A percentile compares a stretch with the other conserved stretches of the same genome.
These are phyloP conservation scores for Syrphus vitripennis DNA, from an alignment of 2,888 invertebrate genomes.

Conservation along the genomic window DNA sequence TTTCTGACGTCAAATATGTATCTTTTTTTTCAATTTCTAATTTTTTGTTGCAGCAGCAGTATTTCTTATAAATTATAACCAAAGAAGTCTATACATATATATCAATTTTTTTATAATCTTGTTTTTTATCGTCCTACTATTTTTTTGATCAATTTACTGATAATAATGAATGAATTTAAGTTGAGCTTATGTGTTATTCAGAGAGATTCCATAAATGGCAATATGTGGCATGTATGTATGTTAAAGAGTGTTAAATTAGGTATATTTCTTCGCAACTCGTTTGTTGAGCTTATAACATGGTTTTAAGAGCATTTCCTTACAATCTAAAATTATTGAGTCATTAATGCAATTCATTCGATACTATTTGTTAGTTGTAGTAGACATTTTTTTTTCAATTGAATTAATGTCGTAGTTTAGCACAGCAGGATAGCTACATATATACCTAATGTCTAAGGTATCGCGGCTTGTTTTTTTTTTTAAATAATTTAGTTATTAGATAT, in stretches of 20 bases:
- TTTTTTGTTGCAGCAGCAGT: background rate
- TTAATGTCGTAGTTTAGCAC: background rate
- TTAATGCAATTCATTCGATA: conserved; percentile 23
- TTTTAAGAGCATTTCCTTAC: background rate
- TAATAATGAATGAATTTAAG: conserved; percentile 2
- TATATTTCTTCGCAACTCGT: no score
- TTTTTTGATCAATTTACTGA: conserved; percentile 2
- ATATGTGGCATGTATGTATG: background rate
- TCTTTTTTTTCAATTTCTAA: no score
- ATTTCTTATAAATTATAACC: background rate
- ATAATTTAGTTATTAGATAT: background rate
- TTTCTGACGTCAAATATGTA: no score
- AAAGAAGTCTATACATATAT: background rate
- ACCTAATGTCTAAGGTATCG: no score
- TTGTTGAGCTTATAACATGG: no score
- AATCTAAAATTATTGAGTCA: conserved; percentile 24
- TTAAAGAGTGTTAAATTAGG: no score
- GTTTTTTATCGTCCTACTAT: background rate
- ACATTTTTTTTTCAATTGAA: background rate
- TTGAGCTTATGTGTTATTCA: conserved; percentile 4
- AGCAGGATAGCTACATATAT: background rate
- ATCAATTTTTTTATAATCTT: background rate
- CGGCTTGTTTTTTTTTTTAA: background rate
- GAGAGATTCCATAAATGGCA: background rate
- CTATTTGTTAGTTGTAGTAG: background rate